A percentile compares a stretch with the other conserved stretches of the same genome.
Evolutionary conservation across 2,888 invertebrate species (phyloP).

Genomic region (Thecocarcelia acutangulata): DNA sequence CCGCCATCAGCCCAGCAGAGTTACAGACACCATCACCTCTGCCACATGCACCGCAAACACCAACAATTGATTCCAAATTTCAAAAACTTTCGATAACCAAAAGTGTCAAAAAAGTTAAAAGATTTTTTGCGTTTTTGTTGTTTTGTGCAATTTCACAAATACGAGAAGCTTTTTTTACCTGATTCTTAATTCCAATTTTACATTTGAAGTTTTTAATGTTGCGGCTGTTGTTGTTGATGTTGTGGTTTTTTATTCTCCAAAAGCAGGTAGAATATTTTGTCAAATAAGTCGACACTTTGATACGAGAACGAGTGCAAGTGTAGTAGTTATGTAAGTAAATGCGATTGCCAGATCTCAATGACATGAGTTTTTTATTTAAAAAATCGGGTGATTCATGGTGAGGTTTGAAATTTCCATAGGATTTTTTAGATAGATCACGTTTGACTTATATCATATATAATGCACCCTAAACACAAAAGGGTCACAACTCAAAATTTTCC

Average conservation of each 20-base stretch:
- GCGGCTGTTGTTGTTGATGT: neutral
- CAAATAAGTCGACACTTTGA: constrained; percentile 6
- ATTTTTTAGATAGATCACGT: too few species aligned
- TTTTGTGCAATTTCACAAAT: constrained; percentile 17
- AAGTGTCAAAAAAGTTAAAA: constrained; percentile 61
- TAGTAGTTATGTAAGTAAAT: neutral
- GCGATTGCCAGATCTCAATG: too few species aligned
- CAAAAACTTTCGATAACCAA: constrained; percentile 55
- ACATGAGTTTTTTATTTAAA: neutral
- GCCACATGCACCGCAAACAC: constrained; percentile 13
- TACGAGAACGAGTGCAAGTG: constrained; percentile 13
- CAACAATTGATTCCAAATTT: constrained; percentile 37
- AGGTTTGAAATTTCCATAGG: too few species aligned
- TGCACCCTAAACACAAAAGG: too few species aligned
- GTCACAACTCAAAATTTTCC: too few species aligned
- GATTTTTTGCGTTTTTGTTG: constrained; percentile 11
- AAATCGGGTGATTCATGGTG: too few species aligned
- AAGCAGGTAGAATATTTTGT: constrained; percentile 56
- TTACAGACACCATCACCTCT: constrained; percentile 32
- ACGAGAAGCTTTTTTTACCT: constrained; percentile 26
- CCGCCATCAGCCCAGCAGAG: constrained; percentile 27
- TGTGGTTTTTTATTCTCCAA: constrained; percentile 3
- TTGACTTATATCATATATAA: too few species aligned
- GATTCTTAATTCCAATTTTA: constrained; percentile 38
- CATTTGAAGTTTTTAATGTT: constrained; percentile 25